A percentile compares a stretch with the other conserved stretches of the same genome.
Evolutionary conservation across 1,140 invertebrate species (phyloP).

Genomic region (Caerostris extrusa): DNA sequence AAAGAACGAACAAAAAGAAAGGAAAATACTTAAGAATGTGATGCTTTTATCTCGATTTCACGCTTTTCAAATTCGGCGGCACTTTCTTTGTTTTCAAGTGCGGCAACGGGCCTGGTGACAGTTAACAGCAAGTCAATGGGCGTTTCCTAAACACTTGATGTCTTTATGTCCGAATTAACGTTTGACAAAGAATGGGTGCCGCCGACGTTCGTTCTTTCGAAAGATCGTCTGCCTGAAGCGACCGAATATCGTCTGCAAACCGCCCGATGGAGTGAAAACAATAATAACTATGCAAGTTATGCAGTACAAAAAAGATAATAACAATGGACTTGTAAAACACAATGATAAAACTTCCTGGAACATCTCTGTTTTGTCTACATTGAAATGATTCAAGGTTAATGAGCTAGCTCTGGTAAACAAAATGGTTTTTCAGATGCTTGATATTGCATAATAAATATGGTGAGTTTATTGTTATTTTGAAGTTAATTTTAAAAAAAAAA

Average conservation of each 20-base stretch:
- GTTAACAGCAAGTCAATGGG: conserved; percentile 20
- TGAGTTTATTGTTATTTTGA: too few relatives aligned
- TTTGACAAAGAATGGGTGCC: conserved; percentile 2
- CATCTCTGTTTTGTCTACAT: background rate
- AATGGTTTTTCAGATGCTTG: too few relatives aligned
- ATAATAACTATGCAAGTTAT: background rate
- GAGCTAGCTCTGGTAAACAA: background rate
- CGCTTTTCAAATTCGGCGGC: background rate
- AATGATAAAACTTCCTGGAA: background rate
- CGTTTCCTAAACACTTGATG: conserved; percentile 51
- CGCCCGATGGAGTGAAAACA: background rate
- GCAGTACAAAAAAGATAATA: background rate
- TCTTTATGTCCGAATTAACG: conserved; percentile 4
- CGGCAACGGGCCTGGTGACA: conserved; percentile 4
- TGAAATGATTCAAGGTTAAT: background rate
- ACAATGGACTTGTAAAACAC: background rate
- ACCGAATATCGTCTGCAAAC: background rate
- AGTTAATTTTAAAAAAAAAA: too few relatives aligned
- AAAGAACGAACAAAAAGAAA: background rate
- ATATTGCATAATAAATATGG: too few relatives aligned
- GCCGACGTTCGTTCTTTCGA: background rate
- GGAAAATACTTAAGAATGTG: background rate
- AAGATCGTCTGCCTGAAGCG: background rate
- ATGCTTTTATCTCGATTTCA: background rate
- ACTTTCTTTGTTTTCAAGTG: background rate